Base-by-base conservation (phyloP, 2,888 invertebrate species). In the Dendrolimus houi region DNA sequence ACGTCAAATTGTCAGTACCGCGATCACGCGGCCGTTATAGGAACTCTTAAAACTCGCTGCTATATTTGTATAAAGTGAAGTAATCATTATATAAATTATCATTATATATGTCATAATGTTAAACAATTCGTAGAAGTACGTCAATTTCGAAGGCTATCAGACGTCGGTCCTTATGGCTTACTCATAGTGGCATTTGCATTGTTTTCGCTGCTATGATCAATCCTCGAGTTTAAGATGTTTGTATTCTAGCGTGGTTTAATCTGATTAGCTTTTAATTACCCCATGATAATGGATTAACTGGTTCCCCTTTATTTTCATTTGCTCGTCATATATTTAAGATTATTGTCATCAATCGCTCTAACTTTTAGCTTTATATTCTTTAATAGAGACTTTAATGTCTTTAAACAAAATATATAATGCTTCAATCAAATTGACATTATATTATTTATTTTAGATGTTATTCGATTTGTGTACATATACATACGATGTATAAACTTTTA, bases 41-140 rank as follows among this genome's bases (percentile, higher is more conserved):
- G 93, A 94, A 93, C 93, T 93, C 93, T 93, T 90, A 93, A 93
- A 93, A 93, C 94, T 94, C 94, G 93, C 93, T 93, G 93, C 93
- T 93, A 92, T 93, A 92, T 92, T 92, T 92, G 92, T 93, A 93
- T 92, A 93, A 92, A 92, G 90, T 92, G 90, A 92, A 87, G 79
- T 90, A 87, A 87, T 87, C 85, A 84, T 87, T 87, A 83, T 86
- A 81, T 85, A 83, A 29, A 83, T 88, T 83, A 84, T 86, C 83
- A 83, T 86, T 87, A 81, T 86, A 77, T 74, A 86, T 85, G 81
- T 85, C 86, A 83, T 88, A 86, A 87, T 83, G 73, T 86, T 85
- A 81, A 83, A 87, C 84, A 77, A 81, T 81, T 81, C 64, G 83
- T 88, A 88, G 87, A n/a, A 85, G 81, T 75, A 76, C 78, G 82